A percentile compares a stretch with the other conserved stretches of the same genome.
Conservation (phyloP, 2,888 invertebrate species). For the Heterodera filipjevi region DNA sequence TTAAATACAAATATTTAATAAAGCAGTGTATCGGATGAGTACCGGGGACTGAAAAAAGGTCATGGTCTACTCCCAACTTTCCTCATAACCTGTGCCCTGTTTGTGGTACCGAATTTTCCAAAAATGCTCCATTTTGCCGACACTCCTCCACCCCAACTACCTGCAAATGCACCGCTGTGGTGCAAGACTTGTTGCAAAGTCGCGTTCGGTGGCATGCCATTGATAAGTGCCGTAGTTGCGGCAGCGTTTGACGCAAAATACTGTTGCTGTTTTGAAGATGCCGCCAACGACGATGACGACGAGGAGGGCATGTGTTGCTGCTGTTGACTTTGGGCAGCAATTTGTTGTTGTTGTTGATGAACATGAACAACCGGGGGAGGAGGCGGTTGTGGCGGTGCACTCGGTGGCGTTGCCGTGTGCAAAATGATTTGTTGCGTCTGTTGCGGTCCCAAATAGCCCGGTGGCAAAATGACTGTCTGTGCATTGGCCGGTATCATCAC, state of each 20-base stretch:
- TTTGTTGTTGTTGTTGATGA: not conserved
- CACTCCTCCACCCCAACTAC: too few species aligned
- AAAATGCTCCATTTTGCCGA: not conserved
- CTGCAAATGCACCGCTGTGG: constrained; percentile 1
- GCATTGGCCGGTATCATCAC: constrained; percentile 32
- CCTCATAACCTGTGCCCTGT: too few species aligned
- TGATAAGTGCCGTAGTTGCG: not conserved
- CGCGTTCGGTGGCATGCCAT: not conserved
- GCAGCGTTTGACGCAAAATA: not conserved
- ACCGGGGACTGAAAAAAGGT: too few species aligned
- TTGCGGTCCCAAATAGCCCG: constrained; percentile 25
- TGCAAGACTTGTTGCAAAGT: constrained; percentile 13
- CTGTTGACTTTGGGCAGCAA: not conserved
- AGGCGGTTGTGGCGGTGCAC: not conserved
- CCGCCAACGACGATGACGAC: not conserved
- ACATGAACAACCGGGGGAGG: not conserved
- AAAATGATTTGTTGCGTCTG: constrained; percentile 25
- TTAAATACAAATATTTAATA: too few species aligned
- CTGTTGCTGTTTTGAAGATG: not conserved
- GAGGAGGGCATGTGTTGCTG: not conserved
- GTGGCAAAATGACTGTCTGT: constrained; percentile 28
- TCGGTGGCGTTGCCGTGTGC: constrained; percentile 7
- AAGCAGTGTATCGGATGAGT: too few species aligned
- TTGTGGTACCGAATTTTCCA: not conserved
- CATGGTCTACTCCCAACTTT: too few species aligned